phyloP scores from a whole-genome alignment of 2,797 vertebrate genomes.

The Phataginus tetradactyla region DNA sequence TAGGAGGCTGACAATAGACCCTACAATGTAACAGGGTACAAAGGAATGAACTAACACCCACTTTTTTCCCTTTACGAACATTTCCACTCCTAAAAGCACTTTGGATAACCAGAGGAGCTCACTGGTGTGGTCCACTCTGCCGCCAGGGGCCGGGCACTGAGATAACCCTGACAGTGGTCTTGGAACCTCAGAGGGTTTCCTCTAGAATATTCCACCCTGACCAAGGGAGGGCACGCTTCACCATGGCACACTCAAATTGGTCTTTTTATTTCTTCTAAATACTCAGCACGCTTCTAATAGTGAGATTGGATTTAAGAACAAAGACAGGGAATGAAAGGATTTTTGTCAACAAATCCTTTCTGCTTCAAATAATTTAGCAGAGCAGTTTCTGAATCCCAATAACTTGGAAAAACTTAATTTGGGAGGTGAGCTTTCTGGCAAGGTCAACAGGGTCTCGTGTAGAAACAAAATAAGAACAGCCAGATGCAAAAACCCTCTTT shows the following conservation, averaged over 20 bases:
- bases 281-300: background rate
- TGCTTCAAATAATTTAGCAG: background rate
- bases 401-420: too few relatives aligned
- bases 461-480: background rate
- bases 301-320: background rate
- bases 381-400: background rate
- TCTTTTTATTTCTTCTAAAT: background rate
- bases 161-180: background rate
- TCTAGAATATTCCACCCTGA: background rate
- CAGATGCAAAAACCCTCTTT: background rate
- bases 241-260: fast-evolving
- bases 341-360: background rate
- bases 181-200: background rate
- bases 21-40: fast-evolving
- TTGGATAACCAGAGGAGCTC: fast-evolving
- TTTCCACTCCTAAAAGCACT: background rate
- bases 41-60: too few relatives aligned
- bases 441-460: fast-evolving
- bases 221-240: fast-evolving
- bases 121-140: too few relatives aligned
- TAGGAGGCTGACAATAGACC: background rate
- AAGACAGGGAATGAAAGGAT: background rate
- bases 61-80: background rate
- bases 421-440: background rate
- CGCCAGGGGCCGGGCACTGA: background rate